Conservation (phyloP, 2,113 vertebrate genomes). For the Microcebus lehilahytsara region DNA sequence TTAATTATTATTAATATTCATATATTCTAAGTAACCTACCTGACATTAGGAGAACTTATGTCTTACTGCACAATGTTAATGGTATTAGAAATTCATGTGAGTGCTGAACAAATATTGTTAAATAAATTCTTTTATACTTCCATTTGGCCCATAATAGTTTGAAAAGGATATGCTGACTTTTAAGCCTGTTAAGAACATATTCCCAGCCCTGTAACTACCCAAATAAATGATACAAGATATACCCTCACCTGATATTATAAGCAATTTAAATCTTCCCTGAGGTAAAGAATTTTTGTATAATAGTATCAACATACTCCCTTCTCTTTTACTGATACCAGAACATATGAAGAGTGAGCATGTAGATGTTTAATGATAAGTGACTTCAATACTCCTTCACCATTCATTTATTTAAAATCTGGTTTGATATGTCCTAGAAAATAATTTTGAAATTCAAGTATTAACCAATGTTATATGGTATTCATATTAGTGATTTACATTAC, state of each 20-base stretch:
- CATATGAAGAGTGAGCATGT: background rate
- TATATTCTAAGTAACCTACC: background rate
- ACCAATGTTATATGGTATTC: background rate
- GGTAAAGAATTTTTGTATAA: background rate
- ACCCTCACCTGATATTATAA: background rate
- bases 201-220: background rate
- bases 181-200: background rate
- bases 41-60: background rate
- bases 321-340: background rate
- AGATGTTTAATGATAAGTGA: background rate
- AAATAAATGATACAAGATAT: background rate
- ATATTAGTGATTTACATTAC: background rate
- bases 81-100: background rate
- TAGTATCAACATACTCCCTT: background rate
- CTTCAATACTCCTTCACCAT: background rate
- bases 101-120: background rate
- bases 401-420: background rate
- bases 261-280: background rate
- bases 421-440: background rate
- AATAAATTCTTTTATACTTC: background rate
- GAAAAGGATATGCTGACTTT: constrained; percentile 11
- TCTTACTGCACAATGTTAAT: background rate
- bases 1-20: constrained; percentile 33
- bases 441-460: constrained; percentile 37
- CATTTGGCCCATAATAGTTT: background rate